phyloP scores from a whole-genome alignment of 1,140 invertebrate genomes.

The Drosophila paulistorum region DNA sequence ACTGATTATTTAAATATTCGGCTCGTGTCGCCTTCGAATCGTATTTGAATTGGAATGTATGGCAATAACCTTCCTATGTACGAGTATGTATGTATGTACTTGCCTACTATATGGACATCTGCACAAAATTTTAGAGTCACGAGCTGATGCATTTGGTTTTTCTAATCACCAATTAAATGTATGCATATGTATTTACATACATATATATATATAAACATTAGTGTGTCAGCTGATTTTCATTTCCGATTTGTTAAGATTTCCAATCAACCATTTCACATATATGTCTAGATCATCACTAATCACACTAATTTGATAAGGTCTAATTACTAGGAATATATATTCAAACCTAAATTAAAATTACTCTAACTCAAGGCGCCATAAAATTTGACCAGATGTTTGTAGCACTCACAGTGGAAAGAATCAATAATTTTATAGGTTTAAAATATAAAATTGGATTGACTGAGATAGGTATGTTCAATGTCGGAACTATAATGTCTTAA shows the following conservation, averaged over 20 bases:
- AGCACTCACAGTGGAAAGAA: no score
- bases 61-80: slow-evolving; percentile 12
- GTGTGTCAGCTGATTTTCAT: background rate
- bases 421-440: background rate
- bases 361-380: background rate
- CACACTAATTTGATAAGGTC: background rate
- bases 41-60: slow-evolving; percentile 12
- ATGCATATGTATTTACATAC: background rate
- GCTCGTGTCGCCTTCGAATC: slow-evolving; percentile 30
- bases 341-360: background rate
- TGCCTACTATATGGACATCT: background rate
- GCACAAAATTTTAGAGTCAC: slow-evolving; percentile 4
- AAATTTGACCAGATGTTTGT: background rate
- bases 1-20: slow-evolving; percentile 50
- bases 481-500: no score
- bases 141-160: slow-evolving; percentile 9
- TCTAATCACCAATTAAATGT: slow-evolving; percentile 4
- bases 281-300: slow-evolving; percentile 35
- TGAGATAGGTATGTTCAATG: no score
- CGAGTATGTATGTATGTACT: background rate
- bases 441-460: background rate
- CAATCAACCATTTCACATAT: slow-evolving; percentile 14
- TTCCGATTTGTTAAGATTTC: slow-evolving; percentile 3
- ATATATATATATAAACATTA: background rate
- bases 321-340: background rate